Percentiles rank a stretch among this genome's conserved stretches.
Conservation (phyloP, 2,113 vertebrate species). For the Oreochromis niloticus region DNA sequence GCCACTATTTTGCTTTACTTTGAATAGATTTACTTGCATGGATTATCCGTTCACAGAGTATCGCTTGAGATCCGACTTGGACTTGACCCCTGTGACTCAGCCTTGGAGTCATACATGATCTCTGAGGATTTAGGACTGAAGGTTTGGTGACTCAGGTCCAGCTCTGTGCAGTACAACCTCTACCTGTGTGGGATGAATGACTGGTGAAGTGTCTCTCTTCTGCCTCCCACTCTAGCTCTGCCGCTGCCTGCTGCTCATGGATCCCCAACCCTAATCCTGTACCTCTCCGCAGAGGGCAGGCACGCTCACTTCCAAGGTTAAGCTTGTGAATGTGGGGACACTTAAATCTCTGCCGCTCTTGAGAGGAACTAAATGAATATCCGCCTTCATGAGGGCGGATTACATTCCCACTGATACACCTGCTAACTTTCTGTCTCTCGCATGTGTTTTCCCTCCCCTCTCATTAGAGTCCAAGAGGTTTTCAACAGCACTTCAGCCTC, state of each 20-base stretch:
- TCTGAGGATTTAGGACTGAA: background rate
- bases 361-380: slow-evolving; percentile 9
- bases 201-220: background rate
- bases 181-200: background rate
- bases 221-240: background rate
- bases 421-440: background rate
- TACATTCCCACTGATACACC: background rate
- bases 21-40: background rate
- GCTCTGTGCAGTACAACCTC: background rate
- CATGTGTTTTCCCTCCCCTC: background rate
- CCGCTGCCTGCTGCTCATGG: background rate
- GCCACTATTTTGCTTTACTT: background rate
- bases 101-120: background rate
- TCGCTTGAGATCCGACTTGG: background rate
- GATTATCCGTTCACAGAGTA: background rate
- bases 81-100: background rate
- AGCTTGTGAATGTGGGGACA: slow-evolving; percentile 26
- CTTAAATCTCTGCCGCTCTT: slow-evolving; percentile 23
- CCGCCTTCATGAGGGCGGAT: background rate
- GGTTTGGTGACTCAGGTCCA: background rate
- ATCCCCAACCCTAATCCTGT: slow-evolving; percentile 27
- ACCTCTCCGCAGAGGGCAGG: slow-evolving; percentile 23
- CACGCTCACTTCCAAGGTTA: slow-evolving; percentile 39
- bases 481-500: background rate
- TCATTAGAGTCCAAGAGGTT: background rate